Base-by-base conservation (phyloP, 1,140 invertebrate genomes). In the Tetranychus urticae region DNA sequence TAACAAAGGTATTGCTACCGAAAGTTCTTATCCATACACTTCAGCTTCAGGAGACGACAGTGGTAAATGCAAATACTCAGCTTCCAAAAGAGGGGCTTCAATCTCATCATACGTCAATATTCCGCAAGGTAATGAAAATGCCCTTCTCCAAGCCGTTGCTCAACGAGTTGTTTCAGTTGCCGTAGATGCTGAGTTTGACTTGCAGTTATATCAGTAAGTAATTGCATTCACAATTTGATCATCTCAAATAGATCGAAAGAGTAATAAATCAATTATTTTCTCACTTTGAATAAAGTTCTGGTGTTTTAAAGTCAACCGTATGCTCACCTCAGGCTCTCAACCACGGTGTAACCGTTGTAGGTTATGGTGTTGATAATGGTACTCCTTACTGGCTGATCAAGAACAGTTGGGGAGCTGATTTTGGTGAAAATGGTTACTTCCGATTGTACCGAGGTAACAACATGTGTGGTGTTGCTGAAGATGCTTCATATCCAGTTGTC, bases 371-470 rank as follows among this genome's bases (percentile, higher is more conserved):
- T 8, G 56, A 68, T 68, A 52, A 61, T 66, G 73, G 71, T 0
- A 1, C 46, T 64, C 33, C 68, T 42, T 77, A 73, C 64, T 77
- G 74, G 73, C 58, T 77, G 14, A 72, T 77, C 33, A 77, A 77
- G 63, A 77, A 78, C 67, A 69, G 67, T 73, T 86, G 63, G 85
- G 69, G 83, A 34, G 74, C 73, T 62, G 74, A 72, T 1, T 94
- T 89, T 89, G 89, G 91, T 34, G 76, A 81, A 36, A 67, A 82
- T 3, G 90, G 90, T 36, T 94, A 87, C 75, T 84, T 94, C 65
- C 82, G 82, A 73, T 93, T 97, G 81, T 76, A 83, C 3, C 78
- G 88, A 65, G 92, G 93, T 72, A 79, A 80, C 66, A 93, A 94
- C 71, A 79, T 84, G 68, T 96, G 90, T 72, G 90, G 90, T 68